Evolutionary conservation across 2,113 vertebrate species (phyloP), one percentile per base, ranked within the genome.

Genomic region (Takifugu bimaculatus): DNA sequence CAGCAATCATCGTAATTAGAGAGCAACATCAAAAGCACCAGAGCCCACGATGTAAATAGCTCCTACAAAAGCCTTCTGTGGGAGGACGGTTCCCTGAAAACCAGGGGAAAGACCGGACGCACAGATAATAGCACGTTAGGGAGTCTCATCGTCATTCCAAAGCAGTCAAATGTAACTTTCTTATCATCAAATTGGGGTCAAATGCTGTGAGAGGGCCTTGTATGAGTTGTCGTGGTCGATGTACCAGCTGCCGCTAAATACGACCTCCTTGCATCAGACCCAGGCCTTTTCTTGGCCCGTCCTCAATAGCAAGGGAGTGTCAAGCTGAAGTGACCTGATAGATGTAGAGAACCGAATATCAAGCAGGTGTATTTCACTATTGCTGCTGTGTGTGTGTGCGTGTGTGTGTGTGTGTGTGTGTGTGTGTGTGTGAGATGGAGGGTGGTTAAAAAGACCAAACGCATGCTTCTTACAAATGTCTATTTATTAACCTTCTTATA

Each of bases 401-500:
- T 67, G 73, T 66, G 65, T 4, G n/a, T 15, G 56, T 63, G 53
- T 48, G 60, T 54, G 52, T 43, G 45, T 44, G 53, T 25, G 12
- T 5, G 28, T 29, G 50, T n/a, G 61, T 50, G 50, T 7, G 44
- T 20, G 14, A 6, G 57, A 13, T 6, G 6, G 57, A 53, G 43
- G 28, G 39, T 2, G 44, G 74, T 28, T 50, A 15, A 67, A 35
- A 56, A 50, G 56, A 74, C 64, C 77, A 65, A 57, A 68, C 54
- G 27, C 3, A 28, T 6, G 15, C 26, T 47, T 70, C 61, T 74
- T 75, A 82, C 63, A 82, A 85, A 88, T 20, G 49, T 68, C 57
- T 60, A 66, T 85, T 90, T 89, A 86, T 84, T 82, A 43, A 62
- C 70, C 81, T 79, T 70, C 79, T 72, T 84, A 84, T 91, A 90